Evolutionary conservation across 2,888 invertebrate species (phyloP).

Genomic region (Agelastica alni): DNA sequence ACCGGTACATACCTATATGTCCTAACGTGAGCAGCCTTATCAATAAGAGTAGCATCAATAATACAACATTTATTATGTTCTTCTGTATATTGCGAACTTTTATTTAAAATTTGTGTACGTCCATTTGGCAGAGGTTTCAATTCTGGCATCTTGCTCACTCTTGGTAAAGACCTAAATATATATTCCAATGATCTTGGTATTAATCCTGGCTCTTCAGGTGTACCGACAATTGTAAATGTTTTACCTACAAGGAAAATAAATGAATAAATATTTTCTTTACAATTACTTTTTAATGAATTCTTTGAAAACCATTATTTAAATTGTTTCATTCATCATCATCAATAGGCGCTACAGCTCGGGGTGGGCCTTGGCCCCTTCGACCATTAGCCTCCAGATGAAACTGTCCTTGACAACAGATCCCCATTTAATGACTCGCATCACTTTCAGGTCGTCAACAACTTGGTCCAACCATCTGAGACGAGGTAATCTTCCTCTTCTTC

Average conservation of each 20-base stretch:
- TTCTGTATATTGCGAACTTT: slow-evolving; percentile 43
- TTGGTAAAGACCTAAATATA: slow-evolving; percentile 51
- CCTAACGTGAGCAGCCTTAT: slow-evolving; percentile 36
- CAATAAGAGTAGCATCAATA: slow-evolving; percentile 36
- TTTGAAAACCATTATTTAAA: too few species aligned
- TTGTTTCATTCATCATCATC: too few species aligned
- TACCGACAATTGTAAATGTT: slow-evolving; percentile 58
- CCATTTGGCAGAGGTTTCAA: slow-evolving; percentile 55
- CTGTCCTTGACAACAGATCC: too few species aligned
- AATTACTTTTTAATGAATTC: too few species aligned
- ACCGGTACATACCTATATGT: slow-evolving; percentile 35
- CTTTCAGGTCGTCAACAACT: too few species aligned
- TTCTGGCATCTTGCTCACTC: slow-evolving; percentile 48
- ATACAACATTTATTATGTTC: slow-evolving; percentile 44
- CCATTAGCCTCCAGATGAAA: too few species aligned
- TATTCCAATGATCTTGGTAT: slow-evolving; percentile 64
- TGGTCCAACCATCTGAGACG: too few species aligned
- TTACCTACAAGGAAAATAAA: slow-evolving; percentile 47
- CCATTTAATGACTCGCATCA: too few species aligned
- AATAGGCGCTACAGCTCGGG: too few species aligned
- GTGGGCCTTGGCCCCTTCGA: too few species aligned
- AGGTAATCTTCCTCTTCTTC: too few species aligned
- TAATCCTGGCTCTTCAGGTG: slow-evolving; percentile 64
- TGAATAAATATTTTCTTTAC: too few species aligned
- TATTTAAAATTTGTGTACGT: slow-evolving; percentile 47